A percentile compares a stretch with the other conserved stretches of the same genome.
These are phyloP conservation scores for Tachystola acroxantha DNA, from an alignment of 2,888 invertebrate species.

Conservation along the genomic window DNA sequence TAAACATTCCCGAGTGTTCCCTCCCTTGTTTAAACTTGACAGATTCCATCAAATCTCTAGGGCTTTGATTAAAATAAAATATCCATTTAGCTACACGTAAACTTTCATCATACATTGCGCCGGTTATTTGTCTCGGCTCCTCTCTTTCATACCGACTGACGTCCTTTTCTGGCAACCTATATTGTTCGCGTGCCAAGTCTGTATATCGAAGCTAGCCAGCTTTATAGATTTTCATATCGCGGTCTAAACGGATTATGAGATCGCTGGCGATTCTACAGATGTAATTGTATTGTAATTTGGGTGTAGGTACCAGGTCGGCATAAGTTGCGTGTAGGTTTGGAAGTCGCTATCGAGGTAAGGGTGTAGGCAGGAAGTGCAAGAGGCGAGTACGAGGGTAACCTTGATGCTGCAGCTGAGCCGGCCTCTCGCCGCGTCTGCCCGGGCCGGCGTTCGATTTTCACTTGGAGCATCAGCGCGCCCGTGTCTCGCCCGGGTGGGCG, in stretches of 20 bases:
- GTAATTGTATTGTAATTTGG: background rate
- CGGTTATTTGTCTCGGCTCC: constrained; percentile 45
- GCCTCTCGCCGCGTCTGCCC: constrained; percentile 64
- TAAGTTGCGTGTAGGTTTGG: background rate
- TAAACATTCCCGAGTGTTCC: too few species aligned
- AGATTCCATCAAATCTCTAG: constrained; percentile 22
- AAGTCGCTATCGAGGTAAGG: background rate
- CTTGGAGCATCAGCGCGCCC: constrained; percentile 71
- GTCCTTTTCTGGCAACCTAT: constrained; percentile 64
- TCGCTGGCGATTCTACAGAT: constrained; percentile 2
- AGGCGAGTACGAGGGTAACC: constrained; percentile 38
- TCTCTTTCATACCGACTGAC: constrained; percentile 49
- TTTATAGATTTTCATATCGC: constrained; percentile 44
- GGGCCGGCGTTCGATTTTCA: constrained; percentile 76
- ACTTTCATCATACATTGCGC: constrained; percentile 29
- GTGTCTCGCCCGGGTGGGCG: constrained; percentile 76
- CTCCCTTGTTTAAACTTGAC: constrained; percentile 1
- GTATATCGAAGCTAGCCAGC: constrained; percentile 55
- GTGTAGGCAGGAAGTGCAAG: constrained; percentile 11
- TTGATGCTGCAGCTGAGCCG: constrained; percentile 62
- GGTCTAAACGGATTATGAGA: constrained; percentile 10
- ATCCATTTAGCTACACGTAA: background rate
- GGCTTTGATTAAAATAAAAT: constrained; percentile 48
- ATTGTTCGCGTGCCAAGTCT: constrained; percentile 64
- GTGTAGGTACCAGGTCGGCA: background rate